Conservation (phyloP, 2,113 vertebrate species). For the Lophura nycthemera region DNA sequence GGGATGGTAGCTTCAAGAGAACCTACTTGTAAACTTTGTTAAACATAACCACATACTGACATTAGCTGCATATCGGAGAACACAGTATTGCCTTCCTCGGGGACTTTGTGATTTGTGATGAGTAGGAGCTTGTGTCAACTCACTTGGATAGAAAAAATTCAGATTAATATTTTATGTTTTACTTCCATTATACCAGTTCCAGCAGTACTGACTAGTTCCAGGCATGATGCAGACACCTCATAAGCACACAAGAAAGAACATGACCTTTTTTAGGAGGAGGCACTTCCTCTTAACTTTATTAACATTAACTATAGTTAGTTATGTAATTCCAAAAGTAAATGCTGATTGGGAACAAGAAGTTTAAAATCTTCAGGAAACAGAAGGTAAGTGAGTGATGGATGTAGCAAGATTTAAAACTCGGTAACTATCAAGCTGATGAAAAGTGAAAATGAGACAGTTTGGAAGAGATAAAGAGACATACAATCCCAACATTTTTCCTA, state of each 20-base stretch:
- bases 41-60: neutral
- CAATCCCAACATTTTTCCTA: neutral
- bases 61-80: neutral
- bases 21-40: neutral
- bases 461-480: neutral
- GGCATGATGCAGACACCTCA: neutral
- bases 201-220: neutral
- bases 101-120: neutral
- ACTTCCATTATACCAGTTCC: neutral
- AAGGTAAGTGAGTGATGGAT: neutral
- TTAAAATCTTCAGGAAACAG: neutral
- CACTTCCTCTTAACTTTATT: conserved; percentile 7
- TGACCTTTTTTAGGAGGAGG: neutral
- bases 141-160: neutral
- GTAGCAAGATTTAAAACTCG: neutral
- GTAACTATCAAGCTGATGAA: neutral
- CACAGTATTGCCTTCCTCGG: neutral
- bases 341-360: neutral
- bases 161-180: neutral
- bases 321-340: neutral
- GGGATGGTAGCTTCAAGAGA: neutral
- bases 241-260: neutral
- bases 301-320: neutral
- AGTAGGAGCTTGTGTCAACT: neutral
- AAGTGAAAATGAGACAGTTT: neutral